A percentile compares a stretch with the other conserved stretches of the same genome.
Conservation (phyloP, 92 coral and sea anemone genomes). For the Parazoanthus darwini region DNA sequence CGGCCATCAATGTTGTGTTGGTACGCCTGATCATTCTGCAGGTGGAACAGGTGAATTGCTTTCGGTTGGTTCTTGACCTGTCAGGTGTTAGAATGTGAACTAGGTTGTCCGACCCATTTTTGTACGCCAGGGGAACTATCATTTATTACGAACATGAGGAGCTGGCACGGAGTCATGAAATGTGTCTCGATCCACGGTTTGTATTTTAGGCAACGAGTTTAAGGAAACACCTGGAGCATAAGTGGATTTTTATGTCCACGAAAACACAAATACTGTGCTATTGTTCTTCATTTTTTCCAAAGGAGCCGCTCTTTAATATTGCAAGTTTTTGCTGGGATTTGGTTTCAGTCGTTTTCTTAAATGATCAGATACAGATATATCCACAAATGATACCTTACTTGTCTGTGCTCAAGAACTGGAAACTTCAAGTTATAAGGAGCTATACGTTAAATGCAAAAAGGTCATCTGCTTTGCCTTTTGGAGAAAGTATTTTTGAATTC, state of each 20-base stretch:
- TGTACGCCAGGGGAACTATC: no score
- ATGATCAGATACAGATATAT: neutral
- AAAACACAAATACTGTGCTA: no score
- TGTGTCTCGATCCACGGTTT: no score
- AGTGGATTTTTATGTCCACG: no score
- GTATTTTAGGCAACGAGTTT: no score
- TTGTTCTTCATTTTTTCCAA: neutral
- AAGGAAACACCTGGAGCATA: no score
- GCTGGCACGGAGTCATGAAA: no score
- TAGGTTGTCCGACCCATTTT: no score
- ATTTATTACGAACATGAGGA: no score
- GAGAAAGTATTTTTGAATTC: neutral
- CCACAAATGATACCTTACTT: neutral
- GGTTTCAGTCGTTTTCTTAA: neutral
- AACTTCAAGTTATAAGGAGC: neutral
- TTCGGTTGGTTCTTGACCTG: no score
- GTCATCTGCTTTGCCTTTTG: neutral
- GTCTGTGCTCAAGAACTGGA: no score
- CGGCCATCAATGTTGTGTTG: conserved; percentile 88
- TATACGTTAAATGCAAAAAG: neutral
- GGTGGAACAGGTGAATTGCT: conserved; percentile 68
- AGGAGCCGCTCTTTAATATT: neutral
- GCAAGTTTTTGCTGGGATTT: neutral
- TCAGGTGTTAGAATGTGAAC: no score
- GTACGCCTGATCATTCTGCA: conserved; percentile 84